Evolutionary conservation across 2,797 vertebrate species (phyloP).

Genomic region (Mormyrus hasselquistii): DNA sequence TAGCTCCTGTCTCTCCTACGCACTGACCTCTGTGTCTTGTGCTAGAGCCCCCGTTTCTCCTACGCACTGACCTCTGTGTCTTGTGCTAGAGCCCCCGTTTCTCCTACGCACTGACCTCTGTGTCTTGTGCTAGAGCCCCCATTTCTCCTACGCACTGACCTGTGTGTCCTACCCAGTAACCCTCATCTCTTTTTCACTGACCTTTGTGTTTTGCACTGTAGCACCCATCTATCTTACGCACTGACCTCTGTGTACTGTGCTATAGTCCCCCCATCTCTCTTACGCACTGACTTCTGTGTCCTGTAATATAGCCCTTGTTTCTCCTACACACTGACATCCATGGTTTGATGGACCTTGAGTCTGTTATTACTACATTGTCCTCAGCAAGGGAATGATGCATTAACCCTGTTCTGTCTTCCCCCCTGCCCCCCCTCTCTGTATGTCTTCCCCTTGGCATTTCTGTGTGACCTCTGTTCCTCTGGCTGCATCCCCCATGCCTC

Average conservation of each 20-base stretch:
- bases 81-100: neutral
- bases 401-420: constrained; percentile 20
- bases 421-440: neutral
- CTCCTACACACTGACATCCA: neutral
- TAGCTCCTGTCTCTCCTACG: neutral
- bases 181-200: neutral
- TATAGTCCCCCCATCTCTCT: neutral
- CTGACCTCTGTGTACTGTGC: neutral
- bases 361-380: neutral
- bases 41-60: constrained; percentile 18
- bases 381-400: neutral
- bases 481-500: neutral
- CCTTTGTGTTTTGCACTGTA: neutral
- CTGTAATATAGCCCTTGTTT: neutral
- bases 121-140: constrained; percentile 52
- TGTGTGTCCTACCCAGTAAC: neutral
- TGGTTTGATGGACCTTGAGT: neutral
- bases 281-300: neutral
- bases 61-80: neutral
- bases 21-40: constrained; percentile 51
- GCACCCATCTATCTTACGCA: neutral
- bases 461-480: neutral
- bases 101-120: neutral
- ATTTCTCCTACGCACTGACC: neutral
- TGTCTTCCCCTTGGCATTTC: neutral